Evolutionary conservation across 2,113 vertebrate genomes (phyloP), one percentile per base, ranked within the genome.

Genomic region (Esox niger): DNA sequence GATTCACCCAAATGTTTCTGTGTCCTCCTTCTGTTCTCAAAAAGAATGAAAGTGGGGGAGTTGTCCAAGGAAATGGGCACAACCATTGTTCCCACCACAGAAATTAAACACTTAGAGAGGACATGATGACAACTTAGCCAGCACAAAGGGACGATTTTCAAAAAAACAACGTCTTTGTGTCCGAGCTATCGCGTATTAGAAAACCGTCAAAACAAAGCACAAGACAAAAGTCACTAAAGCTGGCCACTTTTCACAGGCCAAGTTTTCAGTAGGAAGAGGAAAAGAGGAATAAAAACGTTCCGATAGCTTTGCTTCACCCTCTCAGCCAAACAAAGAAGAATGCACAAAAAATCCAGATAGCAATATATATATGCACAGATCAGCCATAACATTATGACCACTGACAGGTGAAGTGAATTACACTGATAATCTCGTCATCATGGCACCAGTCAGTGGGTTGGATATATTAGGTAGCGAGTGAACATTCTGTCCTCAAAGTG

Each of bases 201-300:
- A 82, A 79, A 69, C 66, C 72, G 69, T 66, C 26, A 9, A 73
- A 76, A 73, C 56, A 56, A 74, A 78, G 75, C 33, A 62, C 30
- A 38, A 58, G 30, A 29, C 27, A 58, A n/a, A 2, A 79, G 20
- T 61, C 66, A 74, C 46, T 61, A 56, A 30, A 27, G n/a, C 6
- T 5, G n/a, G 7, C 20, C n/a, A 66, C 25, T 21, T 64, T 56
- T 32, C 0, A 2, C 64, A 63, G 60, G 69, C 69, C 79, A 76
- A 64, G 32, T 17, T 17, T 17, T 74, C 52, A 52, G 2, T 52
- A 57, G 21, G 64, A 66, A 67, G 30, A 57, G 63, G 66, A 62
- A 56, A 55, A 56, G 8, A 67, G 63, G 62, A 59, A 26, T 26
- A 26, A 35, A 55, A 54, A 10, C 15, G 1, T 35, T 61, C 62